Evolutionary conservation across 2,113 vertebrate species (phyloP).

Genomic region (Microcebus ravelobensis): DNA sequence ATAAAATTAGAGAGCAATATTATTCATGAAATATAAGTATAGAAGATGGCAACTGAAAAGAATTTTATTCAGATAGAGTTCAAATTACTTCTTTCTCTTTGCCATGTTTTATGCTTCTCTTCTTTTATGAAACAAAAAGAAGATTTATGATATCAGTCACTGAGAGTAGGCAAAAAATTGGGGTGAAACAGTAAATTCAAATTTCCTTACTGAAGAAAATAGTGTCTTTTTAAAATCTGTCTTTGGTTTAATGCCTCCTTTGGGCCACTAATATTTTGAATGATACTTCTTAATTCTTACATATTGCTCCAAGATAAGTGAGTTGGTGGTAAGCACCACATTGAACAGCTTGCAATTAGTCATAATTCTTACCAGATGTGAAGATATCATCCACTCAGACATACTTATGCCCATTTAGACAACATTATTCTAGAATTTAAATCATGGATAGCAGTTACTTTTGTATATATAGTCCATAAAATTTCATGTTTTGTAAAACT

Average conservation of each 20-base stretch:
- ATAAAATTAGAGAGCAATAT: not conserved
- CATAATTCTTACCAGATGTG: slow-evolving; percentile 58
- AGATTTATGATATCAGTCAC: not conserved
- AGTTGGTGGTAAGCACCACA: slow-evolving; percentile 23
- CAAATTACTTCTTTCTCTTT: not conserved
- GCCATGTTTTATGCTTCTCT: not conserved
- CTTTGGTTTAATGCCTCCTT: not conserved
- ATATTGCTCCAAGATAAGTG: slow-evolving; percentile 4
- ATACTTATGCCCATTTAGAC: not conserved
- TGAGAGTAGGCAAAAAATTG: not conserved
- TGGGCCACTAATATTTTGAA: slow-evolving; percentile 22
- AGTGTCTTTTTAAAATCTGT: not conserved
- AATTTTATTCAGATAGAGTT: not conserved
- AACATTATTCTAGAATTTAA: not conserved
- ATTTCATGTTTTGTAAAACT: not conserved
- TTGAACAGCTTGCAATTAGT: slow-evolving; percentile 59
- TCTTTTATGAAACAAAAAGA: not conserved
- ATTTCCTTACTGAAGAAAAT: not conserved
- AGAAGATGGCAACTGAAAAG: not conserved
- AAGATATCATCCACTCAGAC: slow-evolving; percentile 15
- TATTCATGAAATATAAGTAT: not conserved
- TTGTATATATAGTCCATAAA: not conserved
- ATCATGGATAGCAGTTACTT: not conserved
- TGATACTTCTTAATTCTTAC: not conserved
- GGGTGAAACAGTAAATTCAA: not conserved